Evolutionary conservation across 2,797 vertebrate genomes (phyloP).

Genomic region (Rhabdophis nuchalis): DNA sequence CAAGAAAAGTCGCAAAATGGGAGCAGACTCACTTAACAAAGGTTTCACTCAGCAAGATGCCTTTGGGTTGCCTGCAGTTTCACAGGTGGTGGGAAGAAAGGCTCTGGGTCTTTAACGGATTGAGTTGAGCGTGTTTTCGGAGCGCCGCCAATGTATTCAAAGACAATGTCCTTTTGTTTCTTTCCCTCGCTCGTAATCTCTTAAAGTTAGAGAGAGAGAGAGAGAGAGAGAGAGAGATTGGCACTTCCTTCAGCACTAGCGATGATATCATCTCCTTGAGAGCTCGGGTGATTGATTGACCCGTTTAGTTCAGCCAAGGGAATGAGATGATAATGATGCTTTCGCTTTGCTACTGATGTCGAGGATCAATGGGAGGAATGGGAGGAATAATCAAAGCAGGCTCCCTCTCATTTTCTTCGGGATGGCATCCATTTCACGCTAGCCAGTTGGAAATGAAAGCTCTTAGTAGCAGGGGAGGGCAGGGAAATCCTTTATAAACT

Average conservation of each 20-base stretch:
- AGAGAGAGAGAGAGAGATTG: not conserved
- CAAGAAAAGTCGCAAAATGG: too few relatives aligned
- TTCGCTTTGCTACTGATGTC: not conserved
- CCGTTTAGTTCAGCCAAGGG: not conserved
- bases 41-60: too few relatives aligned
- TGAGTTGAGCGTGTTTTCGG: not conserved
- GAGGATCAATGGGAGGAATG: not conserved
- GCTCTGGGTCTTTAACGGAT: not conserved
- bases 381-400: not conserved
- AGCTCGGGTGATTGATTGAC: not conserved
- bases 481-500: not conserved
- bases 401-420: not conserved
- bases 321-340: not conserved
- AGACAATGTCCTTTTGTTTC: not conserved
- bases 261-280: not conserved
- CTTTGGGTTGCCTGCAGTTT: not conserved
- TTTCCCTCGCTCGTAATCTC: not conserved
- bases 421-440: not conserved
- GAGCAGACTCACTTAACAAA: too few relatives aligned
- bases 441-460: not conserved
- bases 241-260: not conserved
- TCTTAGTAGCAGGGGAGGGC: not conserved
- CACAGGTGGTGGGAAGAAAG: not conserved
- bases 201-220: not conserved
- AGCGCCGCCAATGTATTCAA: not conserved